phyloP scores from a whole-genome alignment of 2,888 invertebrate genomes.

The Lasioglossum calceatum region DNA sequence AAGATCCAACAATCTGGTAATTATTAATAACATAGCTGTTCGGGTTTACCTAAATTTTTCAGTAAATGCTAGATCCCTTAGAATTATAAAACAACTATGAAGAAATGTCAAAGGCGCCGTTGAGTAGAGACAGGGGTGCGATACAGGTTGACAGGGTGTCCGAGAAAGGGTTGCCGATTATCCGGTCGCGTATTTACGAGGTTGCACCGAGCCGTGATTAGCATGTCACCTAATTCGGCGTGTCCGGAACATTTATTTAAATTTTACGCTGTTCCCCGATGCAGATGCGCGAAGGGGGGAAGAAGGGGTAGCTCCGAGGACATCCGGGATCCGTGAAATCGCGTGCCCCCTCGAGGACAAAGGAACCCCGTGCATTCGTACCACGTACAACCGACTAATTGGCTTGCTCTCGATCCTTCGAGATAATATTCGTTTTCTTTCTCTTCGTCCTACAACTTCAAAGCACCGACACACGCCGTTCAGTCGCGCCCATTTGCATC shows the following conservation, averaged over 20 bases:
- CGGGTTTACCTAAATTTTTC: no score
- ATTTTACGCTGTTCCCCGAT: slow-evolving; percentile 81
- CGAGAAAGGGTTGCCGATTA: slow-evolving; percentile 57
- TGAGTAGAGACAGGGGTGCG: not conserved
- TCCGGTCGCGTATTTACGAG: slow-evolving; percentile 68
- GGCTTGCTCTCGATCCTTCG: slow-evolving; percentile 28
- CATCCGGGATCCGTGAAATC: slow-evolving; percentile 79
- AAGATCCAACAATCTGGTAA: no score
- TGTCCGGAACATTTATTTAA: slow-evolving; percentile 82
- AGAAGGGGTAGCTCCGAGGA: slow-evolving; percentile 24
- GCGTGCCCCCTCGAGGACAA: slow-evolving; percentile 63
- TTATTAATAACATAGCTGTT: no score
- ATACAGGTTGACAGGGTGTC: slow-evolving; percentile 51
- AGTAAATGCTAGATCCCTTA: not conserved
- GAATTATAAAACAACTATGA: not conserved
- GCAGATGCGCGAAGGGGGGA: slow-evolving; percentile 70
- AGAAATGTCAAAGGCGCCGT: not conserved
- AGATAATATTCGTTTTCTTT: not conserved
- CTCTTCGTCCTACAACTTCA: not conserved
- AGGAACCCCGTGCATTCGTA: slow-evolving; percentile 59
- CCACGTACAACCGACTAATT: slow-evolving; percentile 68
- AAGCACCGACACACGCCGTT: not conserved
- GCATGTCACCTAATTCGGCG: slow-evolving; percentile 82
- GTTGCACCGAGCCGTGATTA: slow-evolving; percentile 75
- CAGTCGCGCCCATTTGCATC: not conserved